These are phyloP conservation scores for Cetonia aurata DNA, from an alignment of 2,888 invertebrate genomes.

Conservation along the genomic window DNA sequence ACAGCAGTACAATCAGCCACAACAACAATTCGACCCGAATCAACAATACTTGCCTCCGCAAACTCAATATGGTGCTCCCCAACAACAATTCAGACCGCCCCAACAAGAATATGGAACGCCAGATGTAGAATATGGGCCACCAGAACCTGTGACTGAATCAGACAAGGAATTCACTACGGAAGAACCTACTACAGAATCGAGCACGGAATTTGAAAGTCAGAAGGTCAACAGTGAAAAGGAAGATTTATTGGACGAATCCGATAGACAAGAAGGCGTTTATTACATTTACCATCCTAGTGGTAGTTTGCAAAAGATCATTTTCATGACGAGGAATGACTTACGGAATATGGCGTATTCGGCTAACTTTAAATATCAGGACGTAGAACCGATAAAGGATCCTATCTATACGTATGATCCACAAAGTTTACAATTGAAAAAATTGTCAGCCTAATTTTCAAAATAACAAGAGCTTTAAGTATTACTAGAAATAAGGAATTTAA, in stretches of 20 bases:
- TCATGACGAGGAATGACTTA: constrained; percentile 69
- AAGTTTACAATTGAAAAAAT: constrained; percentile 50
- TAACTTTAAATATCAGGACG: constrained; percentile 73
- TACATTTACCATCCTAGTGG: constrained; percentile 75
- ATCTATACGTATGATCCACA: constrained; percentile 70
- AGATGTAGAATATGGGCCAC: constrained; percentile 23
- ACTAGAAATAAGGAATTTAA: too few relatives aligned
- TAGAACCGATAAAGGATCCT: constrained; percentile 74
- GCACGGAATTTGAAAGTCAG: constrained; percentile 40
- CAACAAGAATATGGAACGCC: constrained; percentile 20
- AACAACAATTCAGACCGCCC: constrained; percentile 15
- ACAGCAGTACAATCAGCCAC: constrained; percentile 50
- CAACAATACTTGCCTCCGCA: constrained; percentile 12
- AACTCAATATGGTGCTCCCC: constrained; percentile 9
- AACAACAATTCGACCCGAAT: neutral
- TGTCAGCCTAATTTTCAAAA: constrained; percentile 3
- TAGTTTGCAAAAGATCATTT: constrained; percentile 74
- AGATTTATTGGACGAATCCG: constrained; percentile 54
- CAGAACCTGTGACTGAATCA: constrained; percentile 2
- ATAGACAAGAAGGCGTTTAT: constrained; percentile 71
- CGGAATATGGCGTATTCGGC: constrained; percentile 76
- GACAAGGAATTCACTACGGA: constrained; percentile 45
- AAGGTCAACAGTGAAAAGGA: constrained; percentile 37
- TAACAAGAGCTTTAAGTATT: too few relatives aligned
- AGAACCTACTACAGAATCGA: constrained; percentile 47